A percentile compares a stretch with the other conserved stretches of the same genome.
Conservation (phyloP, 1,140 invertebrate genomes). For the Dysdera silvatica region DNA sequence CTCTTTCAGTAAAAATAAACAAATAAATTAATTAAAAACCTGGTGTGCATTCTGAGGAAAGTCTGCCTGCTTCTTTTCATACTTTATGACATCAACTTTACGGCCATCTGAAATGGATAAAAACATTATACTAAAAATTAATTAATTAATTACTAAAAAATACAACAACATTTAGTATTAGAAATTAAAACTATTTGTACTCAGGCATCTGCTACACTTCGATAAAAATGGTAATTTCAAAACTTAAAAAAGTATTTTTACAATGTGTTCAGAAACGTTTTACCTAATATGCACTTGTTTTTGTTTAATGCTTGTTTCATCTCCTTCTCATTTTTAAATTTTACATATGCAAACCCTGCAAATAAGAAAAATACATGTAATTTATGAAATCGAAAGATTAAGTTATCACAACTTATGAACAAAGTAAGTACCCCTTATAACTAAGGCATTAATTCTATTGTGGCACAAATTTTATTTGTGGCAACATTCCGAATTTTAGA, state of each 20-base stretch:
- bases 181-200: not conserved
- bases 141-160: slow-evolving; percentile 12
- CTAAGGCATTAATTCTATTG: too few species aligned
- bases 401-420: too few species aligned
- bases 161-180: slow-evolving; percentile 4
- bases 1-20: not conserved
- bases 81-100: slow-evolving; percentile 42
- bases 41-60: not conserved
- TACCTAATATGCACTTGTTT: slow-evolving; percentile 66
- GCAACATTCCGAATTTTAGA: too few species aligned
- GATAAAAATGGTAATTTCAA: not conserved
- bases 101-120: slow-evolving; percentile 41
- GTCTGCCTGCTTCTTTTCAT: slow-evolving; percentile 22
- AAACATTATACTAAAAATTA: slow-evolving; percentile 22
- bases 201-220: too few species aligned
- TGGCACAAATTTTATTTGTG: too few species aligned
- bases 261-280: not conserved
- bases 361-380: slow-evolving; percentile 17
- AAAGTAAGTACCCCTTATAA: too few species aligned
- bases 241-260: slow-evolving; percentile 13
- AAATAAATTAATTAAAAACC: not conserved
- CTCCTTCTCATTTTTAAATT: slow-evolving; percentile 74
- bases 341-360: slow-evolving; percentile 70
- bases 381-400: too few species aligned
- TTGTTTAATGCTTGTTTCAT: slow-evolving; percentile 73